phyloP scores from a whole-genome alignment of 2,888 invertebrate genomes.

The Cephus spinipes region DNA sequence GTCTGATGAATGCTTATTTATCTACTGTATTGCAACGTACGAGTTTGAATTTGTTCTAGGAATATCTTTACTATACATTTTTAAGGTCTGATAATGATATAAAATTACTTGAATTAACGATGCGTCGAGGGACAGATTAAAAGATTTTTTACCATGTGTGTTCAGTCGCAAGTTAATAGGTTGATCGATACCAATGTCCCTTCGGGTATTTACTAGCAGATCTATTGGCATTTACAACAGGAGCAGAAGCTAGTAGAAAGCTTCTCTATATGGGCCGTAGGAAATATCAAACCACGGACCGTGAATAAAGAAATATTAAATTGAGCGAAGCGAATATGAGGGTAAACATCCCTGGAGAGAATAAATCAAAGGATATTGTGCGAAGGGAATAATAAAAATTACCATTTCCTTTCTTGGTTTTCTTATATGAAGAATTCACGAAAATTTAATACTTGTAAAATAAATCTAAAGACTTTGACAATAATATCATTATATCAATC shows the following conservation, averaged over 20 bases:
- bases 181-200: neutral
- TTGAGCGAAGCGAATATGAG: neutral
- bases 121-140: neutral
- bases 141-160: too few relatives aligned
- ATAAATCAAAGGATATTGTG: neutral
- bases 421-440: neutral
- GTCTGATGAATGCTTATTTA: neutral
- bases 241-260: neutral
- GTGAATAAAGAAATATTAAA: neutral
- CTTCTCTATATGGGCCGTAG: neutral
- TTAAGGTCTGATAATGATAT: neutral
- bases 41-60: neutral
- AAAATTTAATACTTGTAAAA: too few relatives aligned
- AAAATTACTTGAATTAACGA: neutral
- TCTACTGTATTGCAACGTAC: neutral
- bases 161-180: too few relatives aligned
- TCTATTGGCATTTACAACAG: neutral
- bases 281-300: neutral
- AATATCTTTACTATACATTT: neutral
- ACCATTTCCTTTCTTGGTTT: neutral
- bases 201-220: neutral
- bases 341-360: neutral
- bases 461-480: neutral
- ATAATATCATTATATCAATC: neutral
- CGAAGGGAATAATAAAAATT: neutral